Conservation (phyloP, 2,797 vertebrate species). For the Coendou prehensilis region DNA sequence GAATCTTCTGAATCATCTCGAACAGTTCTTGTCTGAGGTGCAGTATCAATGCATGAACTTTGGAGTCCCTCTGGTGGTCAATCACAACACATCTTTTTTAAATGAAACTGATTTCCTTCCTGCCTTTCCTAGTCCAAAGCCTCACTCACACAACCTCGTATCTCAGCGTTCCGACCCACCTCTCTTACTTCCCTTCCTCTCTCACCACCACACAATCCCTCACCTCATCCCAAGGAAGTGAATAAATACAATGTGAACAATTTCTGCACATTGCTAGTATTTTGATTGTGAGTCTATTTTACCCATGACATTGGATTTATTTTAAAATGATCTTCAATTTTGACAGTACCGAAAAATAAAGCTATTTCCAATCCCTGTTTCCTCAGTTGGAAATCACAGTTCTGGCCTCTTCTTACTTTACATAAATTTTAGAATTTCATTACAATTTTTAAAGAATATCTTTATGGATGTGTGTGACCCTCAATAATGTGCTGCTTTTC, state of each 20-base stretch:
- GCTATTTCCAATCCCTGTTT: not conserved
- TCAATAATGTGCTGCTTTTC: not conserved
- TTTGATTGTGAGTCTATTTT: not conserved
- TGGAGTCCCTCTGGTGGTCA: constrained; percentile 63
- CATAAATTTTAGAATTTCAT: not conserved
- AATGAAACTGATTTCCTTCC: not conserved
- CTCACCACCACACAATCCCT: not conserved
- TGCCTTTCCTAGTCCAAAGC: not conserved
- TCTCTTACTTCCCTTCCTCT: too few relatives aligned
- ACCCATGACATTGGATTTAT: not conserved
- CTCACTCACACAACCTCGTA: not conserved
- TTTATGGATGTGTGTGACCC: not conserved
- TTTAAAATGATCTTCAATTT: not conserved
- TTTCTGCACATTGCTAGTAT: not conserved
- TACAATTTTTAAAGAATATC: constrained; percentile 28
- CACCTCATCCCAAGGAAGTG: not conserved
- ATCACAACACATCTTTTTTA: not conserved
- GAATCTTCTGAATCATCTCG: constrained; percentile 45
- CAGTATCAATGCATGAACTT: constrained; percentile 45
- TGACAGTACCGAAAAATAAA: not conserved
- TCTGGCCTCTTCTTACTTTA: not conserved
- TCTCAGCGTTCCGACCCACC: not conserved
- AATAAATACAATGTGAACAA: not conserved
- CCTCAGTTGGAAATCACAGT: not conserved
- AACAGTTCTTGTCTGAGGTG: not conserved